Percentiles rank a stretch among this genome's conserved stretches.
These are phyloP conservation scores for Heliconius ismenius DNA, from an alignment of 2,888 invertebrate genomes.

Conservation along the genomic window DNA sequence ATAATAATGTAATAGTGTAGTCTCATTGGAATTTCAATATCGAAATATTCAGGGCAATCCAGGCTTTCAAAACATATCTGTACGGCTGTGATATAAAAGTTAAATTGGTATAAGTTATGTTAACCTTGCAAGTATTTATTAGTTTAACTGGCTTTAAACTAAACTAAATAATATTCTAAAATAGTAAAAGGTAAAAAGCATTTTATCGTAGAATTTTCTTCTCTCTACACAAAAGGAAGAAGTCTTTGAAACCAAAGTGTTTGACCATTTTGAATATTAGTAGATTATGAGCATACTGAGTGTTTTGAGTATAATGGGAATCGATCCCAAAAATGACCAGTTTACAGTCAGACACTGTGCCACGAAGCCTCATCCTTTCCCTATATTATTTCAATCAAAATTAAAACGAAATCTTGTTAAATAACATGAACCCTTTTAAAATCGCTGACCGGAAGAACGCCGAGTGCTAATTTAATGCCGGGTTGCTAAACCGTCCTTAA, in stretches of 20 bases:
- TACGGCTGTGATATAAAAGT: not conserved
- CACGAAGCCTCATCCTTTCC: not conserved
- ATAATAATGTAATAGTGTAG: not conserved
- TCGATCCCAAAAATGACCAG: too few species aligned
- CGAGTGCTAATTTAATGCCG: constrained; percentile 16
- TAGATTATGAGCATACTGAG: too few species aligned
- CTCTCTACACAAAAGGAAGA: too few species aligned
- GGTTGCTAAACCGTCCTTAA: not conserved
- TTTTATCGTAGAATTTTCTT: too few species aligned
- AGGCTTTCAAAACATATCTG: not conserved
- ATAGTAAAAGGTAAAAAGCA: too few species aligned
- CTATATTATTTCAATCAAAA: not conserved
- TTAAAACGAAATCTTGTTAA: constrained; percentile 4
- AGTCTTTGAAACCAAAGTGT: too few species aligned
- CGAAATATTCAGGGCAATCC: constrained; percentile 21
- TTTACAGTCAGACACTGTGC: too few species aligned
- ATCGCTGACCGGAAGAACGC: constrained; percentile 12
- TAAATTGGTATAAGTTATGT: not conserved
- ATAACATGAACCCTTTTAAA: not conserved
- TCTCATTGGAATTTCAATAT: constrained; percentile 15
- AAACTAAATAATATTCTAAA: too few species aligned
- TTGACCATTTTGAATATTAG: too few species aligned
- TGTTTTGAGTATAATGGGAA: too few species aligned
- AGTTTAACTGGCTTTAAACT: not conserved
- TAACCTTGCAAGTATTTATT: not conserved